Conservation (phyloP, 2,888 invertebrate genomes). For the Alitta virens region DNA sequence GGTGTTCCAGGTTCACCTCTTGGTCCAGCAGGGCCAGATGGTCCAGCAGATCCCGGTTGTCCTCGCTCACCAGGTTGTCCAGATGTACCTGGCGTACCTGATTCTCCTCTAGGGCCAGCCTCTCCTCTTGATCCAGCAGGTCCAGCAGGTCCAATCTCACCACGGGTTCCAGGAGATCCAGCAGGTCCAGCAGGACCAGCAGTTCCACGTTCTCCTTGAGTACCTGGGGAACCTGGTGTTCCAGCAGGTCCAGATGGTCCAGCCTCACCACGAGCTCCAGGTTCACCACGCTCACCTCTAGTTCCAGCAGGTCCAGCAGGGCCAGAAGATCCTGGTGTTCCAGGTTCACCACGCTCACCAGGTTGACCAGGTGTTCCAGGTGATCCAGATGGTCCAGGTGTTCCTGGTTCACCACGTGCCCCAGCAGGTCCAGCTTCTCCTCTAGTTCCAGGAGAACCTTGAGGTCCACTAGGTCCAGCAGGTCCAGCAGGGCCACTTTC, state of each 20-base stretch:
- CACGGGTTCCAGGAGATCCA: conserved; percentile 17
- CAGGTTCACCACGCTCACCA: conserved; percentile 8
- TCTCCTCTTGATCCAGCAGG: conserved; percentile 19
- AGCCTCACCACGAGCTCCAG: conserved; percentile 14
- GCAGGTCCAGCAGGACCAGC: conserved; percentile 30
- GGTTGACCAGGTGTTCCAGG: conserved; percentile 52
- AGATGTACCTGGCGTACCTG: conserved; percentile 1
- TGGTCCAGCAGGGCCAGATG: conserved; percentile 17
- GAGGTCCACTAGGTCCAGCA: conserved; percentile 5
- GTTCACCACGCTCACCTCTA: conserved; percentile 6
- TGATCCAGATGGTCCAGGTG: conserved; percentile 16
- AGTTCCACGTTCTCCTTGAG: conserved; percentile 7
- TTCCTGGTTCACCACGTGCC: conserved; percentile 20
- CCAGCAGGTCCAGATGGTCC: conserved; percentile 10
- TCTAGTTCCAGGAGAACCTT: neutral
- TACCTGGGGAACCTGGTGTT: conserved; percentile 18
- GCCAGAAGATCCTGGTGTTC: conserved; percentile 13
- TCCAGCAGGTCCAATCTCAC: conserved; percentile 18
- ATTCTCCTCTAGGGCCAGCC: conserved; percentile 34
- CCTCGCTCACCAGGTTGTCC: conserved; percentile 8
- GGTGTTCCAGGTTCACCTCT: conserved; percentile 13
- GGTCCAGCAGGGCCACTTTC: conserved; percentile 12
- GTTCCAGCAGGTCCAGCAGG: conserved; percentile 6
- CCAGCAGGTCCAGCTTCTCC: conserved; percentile 10
- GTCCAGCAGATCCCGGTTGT: conserved; percentile 3